These are phyloP conservation scores for Dendropsophus ebraccatus DNA, from an alignment of 2,113 vertebrate species.

Conservation along the genomic window DNA sequence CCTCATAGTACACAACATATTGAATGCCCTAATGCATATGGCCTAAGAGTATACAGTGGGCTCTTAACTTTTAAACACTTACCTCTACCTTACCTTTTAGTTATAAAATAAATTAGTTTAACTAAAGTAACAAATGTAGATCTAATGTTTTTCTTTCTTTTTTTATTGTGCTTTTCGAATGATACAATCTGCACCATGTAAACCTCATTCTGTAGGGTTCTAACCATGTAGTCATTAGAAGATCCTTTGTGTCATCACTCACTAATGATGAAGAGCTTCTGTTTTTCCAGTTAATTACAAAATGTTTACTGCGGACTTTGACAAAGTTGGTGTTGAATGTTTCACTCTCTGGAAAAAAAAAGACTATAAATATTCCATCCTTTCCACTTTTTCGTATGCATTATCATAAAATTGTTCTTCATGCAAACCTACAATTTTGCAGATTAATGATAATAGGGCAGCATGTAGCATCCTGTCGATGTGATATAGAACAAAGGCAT, in stretches of 20 bases:
- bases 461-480: not conserved
- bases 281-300: constrained; percentile 69
- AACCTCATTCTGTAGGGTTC: not conserved
- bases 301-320: constrained; percentile 70
- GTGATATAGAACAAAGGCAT: not conserved
- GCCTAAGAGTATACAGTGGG: no score
- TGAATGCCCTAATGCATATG: no score
- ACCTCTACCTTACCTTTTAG: no score
- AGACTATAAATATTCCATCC: constrained; percentile 65
- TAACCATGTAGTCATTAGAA: not conserved
- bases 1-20: no score
- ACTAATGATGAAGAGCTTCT: constrained; percentile 67
- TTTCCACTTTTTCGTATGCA: constrained; percentile 70
- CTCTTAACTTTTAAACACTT: no score
- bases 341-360: constrained; percentile 62
- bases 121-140: not conserved
- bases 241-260: constrained; percentile 65
- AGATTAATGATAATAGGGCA: constrained; percentile 40
- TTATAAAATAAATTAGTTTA: no score
- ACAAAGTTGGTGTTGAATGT: constrained; percentile 67
- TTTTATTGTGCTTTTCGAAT: not conserved
- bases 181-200: not conserved
- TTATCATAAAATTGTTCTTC: constrained; percentile 62
- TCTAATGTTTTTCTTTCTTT: not conserved
- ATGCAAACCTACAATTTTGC: constrained; percentile 66